Evolutionary conservation across 2,797 vertebrate genomes (phyloP).

Genomic region (Neosalanx taihuensis): DNA sequence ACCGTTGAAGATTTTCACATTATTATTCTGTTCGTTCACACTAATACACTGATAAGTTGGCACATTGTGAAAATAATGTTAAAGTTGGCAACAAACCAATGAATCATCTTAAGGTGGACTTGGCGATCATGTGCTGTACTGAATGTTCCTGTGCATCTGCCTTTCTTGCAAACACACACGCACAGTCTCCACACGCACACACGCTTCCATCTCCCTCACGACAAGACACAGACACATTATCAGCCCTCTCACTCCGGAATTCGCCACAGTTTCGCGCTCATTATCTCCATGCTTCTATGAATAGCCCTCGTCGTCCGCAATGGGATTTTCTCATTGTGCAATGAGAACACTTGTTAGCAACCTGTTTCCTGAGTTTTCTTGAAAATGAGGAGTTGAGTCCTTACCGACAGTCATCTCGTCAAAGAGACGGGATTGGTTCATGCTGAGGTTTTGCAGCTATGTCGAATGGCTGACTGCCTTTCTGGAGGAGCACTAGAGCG

Average conservation of each 20-base stretch:
- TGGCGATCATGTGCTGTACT: too few species aligned
- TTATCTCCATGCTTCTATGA: conserved; percentile 48
- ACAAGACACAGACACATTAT: conserved; percentile 28
- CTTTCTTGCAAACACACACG: background rate
- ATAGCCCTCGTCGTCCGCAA: conserved; percentile 50
- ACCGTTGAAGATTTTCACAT: too few species aligned
- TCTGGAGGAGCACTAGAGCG: background rate
- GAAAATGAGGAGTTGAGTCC: conserved; percentile 11
- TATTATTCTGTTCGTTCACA: too few species aligned
- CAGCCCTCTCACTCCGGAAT: conserved; percentile 20
- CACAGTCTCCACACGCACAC: background rate
- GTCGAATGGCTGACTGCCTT: background rate
- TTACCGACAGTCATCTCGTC: background rate
- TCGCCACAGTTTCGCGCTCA: background rate
- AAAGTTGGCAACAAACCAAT: too few species aligned
- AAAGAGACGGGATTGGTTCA: background rate
- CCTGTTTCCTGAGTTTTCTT: conserved; percentile 46
- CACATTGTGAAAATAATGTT: too few species aligned
- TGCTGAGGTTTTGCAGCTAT: background rate
- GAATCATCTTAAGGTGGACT: too few species aligned
- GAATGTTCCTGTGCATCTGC: too few species aligned
- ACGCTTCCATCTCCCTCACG: background rate
- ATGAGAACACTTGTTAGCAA: conserved; percentile 55
- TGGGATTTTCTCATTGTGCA: background rate
- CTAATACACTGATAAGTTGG: too few species aligned